Conservation (phyloP, 2,113 vertebrate genomes). For the Condylura cristata region DNA sequence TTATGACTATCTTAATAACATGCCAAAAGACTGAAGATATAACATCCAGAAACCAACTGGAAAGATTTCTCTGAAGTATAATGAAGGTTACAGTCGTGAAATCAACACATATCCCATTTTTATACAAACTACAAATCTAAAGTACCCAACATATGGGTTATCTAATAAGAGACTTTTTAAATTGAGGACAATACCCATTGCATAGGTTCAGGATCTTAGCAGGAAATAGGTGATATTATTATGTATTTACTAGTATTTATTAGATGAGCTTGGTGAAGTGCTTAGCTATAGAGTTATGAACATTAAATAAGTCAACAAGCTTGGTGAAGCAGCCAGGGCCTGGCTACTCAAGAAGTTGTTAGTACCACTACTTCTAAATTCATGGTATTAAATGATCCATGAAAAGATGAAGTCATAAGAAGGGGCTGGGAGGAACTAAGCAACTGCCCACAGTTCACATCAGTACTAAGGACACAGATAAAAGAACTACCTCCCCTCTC, state of each 20-base stretch:
- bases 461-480: neutral
- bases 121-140: neutral
- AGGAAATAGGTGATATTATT: neutral
- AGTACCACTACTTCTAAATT: neutral
- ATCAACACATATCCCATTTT: neutral
- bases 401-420: neutral
- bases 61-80: neutral
- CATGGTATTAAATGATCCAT: neutral
- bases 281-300: neutral
- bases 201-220: neutral
- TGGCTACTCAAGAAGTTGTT: neutral
- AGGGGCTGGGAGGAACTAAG: neutral
- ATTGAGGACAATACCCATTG: neutral
- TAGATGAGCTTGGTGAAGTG: neutral
- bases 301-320: neutral
- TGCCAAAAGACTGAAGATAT: neutral
- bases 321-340: neutral
- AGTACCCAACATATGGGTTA: neutral
- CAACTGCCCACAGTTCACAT: neutral
- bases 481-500: neutral
- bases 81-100: neutral
- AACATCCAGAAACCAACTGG: neutral
- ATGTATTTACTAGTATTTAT: neutral
- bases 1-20: neutral
- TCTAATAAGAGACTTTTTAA: neutral